A percentile compares a stretch with the other conserved stretches of the same genome.
Evolutionary conservation across 2,888 invertebrate species (phyloP).

Genomic region (Pristionchus mayeri): DNA sequence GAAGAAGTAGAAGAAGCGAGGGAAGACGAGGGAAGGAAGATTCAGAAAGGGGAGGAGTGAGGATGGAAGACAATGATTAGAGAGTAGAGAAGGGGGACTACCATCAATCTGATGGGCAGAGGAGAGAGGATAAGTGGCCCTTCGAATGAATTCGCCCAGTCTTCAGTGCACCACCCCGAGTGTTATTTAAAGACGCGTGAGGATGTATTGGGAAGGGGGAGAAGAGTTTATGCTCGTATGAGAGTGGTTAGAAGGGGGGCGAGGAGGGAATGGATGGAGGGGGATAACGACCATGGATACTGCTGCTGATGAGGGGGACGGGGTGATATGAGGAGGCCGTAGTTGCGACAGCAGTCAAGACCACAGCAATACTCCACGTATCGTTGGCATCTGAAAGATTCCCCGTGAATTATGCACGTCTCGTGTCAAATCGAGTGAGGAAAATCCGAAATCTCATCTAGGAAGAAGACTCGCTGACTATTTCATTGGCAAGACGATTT

Average conservation of each 20-base stretch:
- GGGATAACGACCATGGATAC: slow-evolving; percentile 54
- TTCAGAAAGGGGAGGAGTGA: slow-evolving; percentile 29
- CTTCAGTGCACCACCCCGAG: background rate
- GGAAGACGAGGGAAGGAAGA: slow-evolving; percentile 4
- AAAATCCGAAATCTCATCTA: background rate
- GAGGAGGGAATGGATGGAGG: background rate
- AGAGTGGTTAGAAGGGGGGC: background rate
- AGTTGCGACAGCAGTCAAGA: slow-evolving; percentile 71
- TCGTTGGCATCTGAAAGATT: slow-evolving; percentile 65
- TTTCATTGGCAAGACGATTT: slow-evolving; percentile 65
- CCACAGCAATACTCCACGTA: slow-evolving; percentile 75
- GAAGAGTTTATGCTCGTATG: slow-evolving; percentile 44
- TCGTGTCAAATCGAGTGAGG: slow-evolving; percentile 22
- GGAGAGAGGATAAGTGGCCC: slow-evolving; percentile 9
- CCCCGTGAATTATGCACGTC: slow-evolving; percentile 7
- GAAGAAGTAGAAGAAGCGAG: background rate
- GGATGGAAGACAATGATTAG: slow-evolving; percentile 35
- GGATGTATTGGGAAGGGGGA: background rate
- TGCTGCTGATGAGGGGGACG: slow-evolving; percentile 49
- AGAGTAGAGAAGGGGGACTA: slow-evolving; percentile 15
- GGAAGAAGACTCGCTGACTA: slow-evolving; percentile 67
- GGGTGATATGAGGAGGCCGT: slow-evolving; percentile 46
- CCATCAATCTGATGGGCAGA: slow-evolving; percentile 32
- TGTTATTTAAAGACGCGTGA: slow-evolving; percentile 18
- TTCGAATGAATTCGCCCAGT: background rate